A percentile compares a stretch with the other conserved stretches of the same genome.
These are phyloP conservation scores for Jordanella pulchra DNA, from an alignment of 2,797 vertebrate species.

Conservation along the genomic window DNA sequence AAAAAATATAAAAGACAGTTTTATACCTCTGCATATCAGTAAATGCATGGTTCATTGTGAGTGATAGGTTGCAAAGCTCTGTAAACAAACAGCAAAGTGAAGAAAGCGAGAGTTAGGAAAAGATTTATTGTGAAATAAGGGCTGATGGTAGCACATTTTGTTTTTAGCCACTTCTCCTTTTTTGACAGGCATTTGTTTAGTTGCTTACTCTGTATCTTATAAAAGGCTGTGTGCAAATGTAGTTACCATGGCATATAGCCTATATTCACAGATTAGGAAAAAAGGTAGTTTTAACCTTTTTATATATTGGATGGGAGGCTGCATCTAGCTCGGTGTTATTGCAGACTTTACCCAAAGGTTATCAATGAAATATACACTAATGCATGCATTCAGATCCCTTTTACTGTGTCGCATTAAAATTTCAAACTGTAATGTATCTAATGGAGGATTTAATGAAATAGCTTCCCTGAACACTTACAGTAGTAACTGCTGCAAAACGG, in stretches of 20 bases:
- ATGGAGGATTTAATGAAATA: too few species aligned
- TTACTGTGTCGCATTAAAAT: too few species aligned
- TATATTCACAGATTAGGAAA: neutral
- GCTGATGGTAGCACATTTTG: conserved; percentile 28
- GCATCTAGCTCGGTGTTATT: neutral
- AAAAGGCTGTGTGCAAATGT: conserved; percentile 14
- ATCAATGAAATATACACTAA: too few species aligned
- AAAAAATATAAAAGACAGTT: conserved; percentile 12
- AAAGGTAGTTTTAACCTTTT: neutral
- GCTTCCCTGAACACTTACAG: too few species aligned
- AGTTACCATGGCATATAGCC: conserved; percentile 2
- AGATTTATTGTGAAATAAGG: conserved; percentile 47
- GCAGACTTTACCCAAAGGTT: neutral
- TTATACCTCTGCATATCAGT: conserved; percentile 15
- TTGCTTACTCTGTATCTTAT: conserved; percentile 1
- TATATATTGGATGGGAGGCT: neutral
- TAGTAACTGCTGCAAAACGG: too few species aligned
- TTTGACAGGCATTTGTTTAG: conserved; percentile 35
- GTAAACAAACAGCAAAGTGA: neutral
- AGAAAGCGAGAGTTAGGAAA: conserved; percentile 1
- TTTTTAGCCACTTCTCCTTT: conserved; percentile 48
- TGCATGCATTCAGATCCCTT: too few species aligned
- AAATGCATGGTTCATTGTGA: conserved; percentile 10
- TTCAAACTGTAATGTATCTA: too few species aligned
- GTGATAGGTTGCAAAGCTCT: neutral